Evolutionary conservation across 1,140 invertebrate genomes (phyloP), one percentile per base, ranked within the genome.

Genomic region (Hycleus phaleratus): DNA sequence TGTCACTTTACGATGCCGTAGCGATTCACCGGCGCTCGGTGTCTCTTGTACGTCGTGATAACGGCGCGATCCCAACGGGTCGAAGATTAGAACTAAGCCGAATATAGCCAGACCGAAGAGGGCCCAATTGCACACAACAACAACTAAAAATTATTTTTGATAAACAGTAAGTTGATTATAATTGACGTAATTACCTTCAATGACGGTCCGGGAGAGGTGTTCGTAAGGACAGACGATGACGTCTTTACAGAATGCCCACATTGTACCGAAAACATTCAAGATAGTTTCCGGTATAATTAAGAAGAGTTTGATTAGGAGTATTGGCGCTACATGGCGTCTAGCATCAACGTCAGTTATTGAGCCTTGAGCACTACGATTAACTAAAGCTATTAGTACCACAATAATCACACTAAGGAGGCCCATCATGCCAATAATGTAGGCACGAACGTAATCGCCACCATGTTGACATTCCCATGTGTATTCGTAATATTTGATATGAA

Each of bases 61-160:
- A 32, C 79, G 78, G 32, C 85, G 77, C 0, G 86, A 85, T 0
- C 87, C 90, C 24, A 91, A 72, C 0, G 90, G 88, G 71, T 92
- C 90, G 72, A 92, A 91, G 1, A 91, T 82, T 63, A 92, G 75
- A 3, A 85, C 82, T 11, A 92, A 76, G 0, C 85, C 86, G 50
- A 91, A 81, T 18, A 92, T 75, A 0, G 88, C 84, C 1, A 90
- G 73, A 0, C 82, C 82, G 45, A 90, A 80, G 24, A 91, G 75
- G 24, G 87, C 79, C 90, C 90, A 93, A 66, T 90, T 86, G 68
- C 86, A 88, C 38, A 91, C 78, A 0, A 90, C 87, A 51, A 90
- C 77, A 51, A 83, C 85, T 86, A 70, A 52, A 77, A 60, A 7
- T 32, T 32, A 18, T 18, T 18, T 18, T 18, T 18, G 18, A 18